Percentiles rank a stretch among this genome's conserved stretches.
These are phyloP conservation scores for Lasioglossum oenotherae DNA, from an alignment of 2,888 invertebrate genomes.

Conservation along the genomic window DNA sequence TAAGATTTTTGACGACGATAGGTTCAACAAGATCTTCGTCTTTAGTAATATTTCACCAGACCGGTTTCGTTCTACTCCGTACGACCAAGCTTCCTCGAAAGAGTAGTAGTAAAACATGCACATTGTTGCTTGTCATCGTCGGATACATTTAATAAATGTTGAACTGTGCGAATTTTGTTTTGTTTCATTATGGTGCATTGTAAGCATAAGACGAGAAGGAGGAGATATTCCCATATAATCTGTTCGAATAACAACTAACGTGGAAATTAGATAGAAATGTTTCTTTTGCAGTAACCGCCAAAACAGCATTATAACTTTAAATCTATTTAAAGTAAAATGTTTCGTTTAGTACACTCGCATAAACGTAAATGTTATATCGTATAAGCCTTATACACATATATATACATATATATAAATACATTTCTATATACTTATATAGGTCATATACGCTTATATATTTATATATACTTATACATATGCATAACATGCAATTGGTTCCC, in stretches of 20 bases:
- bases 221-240: slow-evolving; percentile 42
- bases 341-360: slow-evolving; percentile 41
- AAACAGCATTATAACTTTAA: slow-evolving; percentile 48
- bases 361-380: slow-evolving; percentile 55
- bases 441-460: slow-evolving; percentile 42
- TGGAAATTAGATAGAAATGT: slow-evolving; percentile 46
- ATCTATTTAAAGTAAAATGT: slow-evolving; percentile 56
- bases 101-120: slow-evolving; percentile 1
- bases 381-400: slow-evolving; percentile 44
- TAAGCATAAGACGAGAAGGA: slow-evolving; percentile 31
- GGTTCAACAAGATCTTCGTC: slow-evolving; percentile 31
- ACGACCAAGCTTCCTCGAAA: slow-evolving; percentile 22
- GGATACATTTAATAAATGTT: slow-evolving; percentile 28
- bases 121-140: neutral
- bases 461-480: slow-evolving; percentile 56
- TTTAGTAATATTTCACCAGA: slow-evolving; percentile 21
- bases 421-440: slow-evolving; percentile 40
- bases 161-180: slow-evolving; percentile 46
- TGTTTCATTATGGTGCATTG: slow-evolving; percentile 28
- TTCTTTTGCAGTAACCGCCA: slow-evolving; percentile 63
- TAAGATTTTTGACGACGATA: slow-evolving; percentile 23
- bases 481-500: slow-evolving; percentile 68
- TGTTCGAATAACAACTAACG: slow-evolving; percentile 62
- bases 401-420: slow-evolving; percentile 60
- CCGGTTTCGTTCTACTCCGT: slow-evolving; percentile 21